These are phyloP conservation scores for Hemiprocne comata DNA, from an alignment of 2,113 vertebrate species.

Conservation along the genomic window DNA sequence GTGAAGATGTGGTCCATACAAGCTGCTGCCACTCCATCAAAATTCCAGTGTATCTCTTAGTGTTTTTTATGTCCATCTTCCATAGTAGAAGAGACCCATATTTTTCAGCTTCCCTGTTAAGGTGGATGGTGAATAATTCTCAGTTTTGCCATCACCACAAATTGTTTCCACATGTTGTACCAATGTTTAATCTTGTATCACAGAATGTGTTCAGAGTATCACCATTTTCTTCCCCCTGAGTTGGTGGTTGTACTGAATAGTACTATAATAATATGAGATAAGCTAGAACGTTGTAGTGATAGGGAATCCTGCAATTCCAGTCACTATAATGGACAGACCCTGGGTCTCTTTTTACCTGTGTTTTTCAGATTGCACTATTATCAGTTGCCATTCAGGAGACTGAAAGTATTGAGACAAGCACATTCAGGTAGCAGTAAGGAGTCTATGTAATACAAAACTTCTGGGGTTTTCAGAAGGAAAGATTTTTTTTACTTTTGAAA, in stretches of 20 bases:
- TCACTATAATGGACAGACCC: not conserved
- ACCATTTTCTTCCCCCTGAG: not conserved
- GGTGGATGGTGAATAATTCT: not conserved
- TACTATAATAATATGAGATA: not conserved
- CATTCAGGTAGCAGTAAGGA: not conserved
- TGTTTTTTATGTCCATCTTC: not conserved
- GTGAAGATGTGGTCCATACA: not conserved
- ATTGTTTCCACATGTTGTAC: not conserved
- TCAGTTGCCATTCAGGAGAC: not conserved
- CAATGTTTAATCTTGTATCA: not conserved
- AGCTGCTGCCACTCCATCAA: not conserved
- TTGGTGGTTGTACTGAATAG: not conserved
- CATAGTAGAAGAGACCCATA: not conserved
- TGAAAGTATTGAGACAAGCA: not conserved
- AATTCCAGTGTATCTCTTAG: not conserved
- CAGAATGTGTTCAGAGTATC: not conserved
- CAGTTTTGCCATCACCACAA: not conserved
- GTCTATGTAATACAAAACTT: not conserved
- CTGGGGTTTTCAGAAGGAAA: not conserved
- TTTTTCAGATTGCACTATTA: not conserved
- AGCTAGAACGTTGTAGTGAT: not conserved
- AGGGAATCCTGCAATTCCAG: not conserved
- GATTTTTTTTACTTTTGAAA: not conserved
- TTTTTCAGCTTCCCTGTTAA: not conserved
- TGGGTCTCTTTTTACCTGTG: not conserved